These are phyloP conservation scores for Apis cerana DNA, from an alignment of 1,140 invertebrate genomes.

Conservation along the genomic window DNA sequence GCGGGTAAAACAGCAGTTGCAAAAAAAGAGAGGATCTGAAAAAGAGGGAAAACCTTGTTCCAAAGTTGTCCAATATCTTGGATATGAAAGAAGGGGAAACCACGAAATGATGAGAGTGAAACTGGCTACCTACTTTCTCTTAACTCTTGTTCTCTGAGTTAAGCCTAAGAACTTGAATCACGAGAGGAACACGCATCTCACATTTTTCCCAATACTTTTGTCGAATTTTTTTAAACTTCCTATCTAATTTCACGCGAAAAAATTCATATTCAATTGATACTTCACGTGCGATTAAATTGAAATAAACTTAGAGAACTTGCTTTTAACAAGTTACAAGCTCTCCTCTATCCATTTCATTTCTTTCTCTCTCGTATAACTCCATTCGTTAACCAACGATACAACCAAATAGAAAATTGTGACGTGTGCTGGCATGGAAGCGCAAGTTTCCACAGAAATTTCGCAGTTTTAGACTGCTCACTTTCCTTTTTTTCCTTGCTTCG, in stretches of 20 bases:
- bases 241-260: neutral
- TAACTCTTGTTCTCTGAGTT: neutral
- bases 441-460: neutral
- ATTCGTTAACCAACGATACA: neutral
- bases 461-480: neutral
- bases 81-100: constrained; percentile 21
- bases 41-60: neutral
- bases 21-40: neutral
- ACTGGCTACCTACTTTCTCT: neutral
- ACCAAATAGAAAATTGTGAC: constrained; percentile 4
- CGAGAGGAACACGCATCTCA: neutral
- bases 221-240: neutral
- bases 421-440: neutral
- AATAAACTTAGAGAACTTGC: neutral
- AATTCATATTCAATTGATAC: too few species aligned
- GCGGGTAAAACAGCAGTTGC: neutral
- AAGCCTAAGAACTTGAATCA: neutral
- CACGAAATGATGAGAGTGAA: neutral
- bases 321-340: neutral
- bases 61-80: constrained; percentile 49
- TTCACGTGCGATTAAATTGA: neutral
- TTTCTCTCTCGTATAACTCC: neutral
- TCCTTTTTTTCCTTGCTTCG: neutral
- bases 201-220: neutral
- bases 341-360: too few species aligned